phyloP scores from a whole-genome alignment of 2,888 invertebrate species.

The Coelinius sp. region DNA sequence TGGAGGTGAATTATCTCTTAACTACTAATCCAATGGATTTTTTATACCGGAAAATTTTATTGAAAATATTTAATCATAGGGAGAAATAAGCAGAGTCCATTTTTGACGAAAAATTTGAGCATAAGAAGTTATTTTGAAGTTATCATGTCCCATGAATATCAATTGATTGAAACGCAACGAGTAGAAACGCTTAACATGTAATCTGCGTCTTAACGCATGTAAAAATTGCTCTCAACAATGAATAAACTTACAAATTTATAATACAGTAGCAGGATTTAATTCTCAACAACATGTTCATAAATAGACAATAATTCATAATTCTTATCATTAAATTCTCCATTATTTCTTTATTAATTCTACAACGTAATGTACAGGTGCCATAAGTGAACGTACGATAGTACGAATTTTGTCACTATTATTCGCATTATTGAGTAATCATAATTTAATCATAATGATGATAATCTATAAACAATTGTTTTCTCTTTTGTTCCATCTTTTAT shows the following conservation, averaged over 20 bases:
- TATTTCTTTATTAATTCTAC: conserved; percentile 38
- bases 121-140: neutral
- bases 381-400: conserved; percentile 46
- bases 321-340: neutral
- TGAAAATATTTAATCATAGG: neutral
- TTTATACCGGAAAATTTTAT: conserved; percentile 4
- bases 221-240: conserved; percentile 47
- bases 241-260: conserved; percentile 36
- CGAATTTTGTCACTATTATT: conserved; percentile 12
- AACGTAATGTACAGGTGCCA: conserved; percentile 53
- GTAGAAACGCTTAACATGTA: conserved; percentile 39
- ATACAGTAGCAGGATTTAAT: conserved; percentile 24
- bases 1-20: neutral
- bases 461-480: conserved; percentile 18
- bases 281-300: neutral
- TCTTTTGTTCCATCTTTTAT: conserved; percentile 30
- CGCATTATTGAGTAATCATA: conserved; percentile 2
- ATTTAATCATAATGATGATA: conserved; percentile 1
- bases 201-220: conserved; percentile 42
- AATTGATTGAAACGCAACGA: conserved; percentile 15
- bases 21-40: neutral
- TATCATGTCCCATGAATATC: neutral
- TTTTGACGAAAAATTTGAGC: neutral
- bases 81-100: neutral
- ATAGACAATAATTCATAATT: conserved; percentile 21